Base-by-base conservation (phyloP, 2,888 invertebrate genomes). In the Drosophila colorata region DNA sequence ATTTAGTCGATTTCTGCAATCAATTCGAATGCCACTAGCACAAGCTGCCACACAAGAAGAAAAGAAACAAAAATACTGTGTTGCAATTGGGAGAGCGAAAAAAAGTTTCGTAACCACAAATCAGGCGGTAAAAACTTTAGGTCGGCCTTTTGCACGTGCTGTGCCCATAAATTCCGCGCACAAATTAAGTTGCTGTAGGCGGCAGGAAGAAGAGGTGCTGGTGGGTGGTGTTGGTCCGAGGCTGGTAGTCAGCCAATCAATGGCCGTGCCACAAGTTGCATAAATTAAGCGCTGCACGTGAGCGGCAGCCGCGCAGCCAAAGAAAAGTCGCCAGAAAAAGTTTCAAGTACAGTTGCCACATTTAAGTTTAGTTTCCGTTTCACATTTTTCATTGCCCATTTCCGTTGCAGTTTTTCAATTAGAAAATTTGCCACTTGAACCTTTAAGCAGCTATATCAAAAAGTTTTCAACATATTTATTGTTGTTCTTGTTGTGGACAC, bases 281-380 rank as follows among this genome's bases (percentile, higher is more conserved):
- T 87, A 87, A 84, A 84, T 84, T 84, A 87, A 78, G 47, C 65
- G 69, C 52, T 74, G 87, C 87, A 85, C 86, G 85, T 87, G 87
- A 84, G 75, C 58, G 47, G 59, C 59, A 64, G 60, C 41, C 25
- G 28, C 25, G 28, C 31, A 38, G 38, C 9, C 18, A 52, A 13
- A 18, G 31, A 35, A 51, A 59, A 35, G 14, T 43, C 46, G 43
- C 51, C 47, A 25, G 16, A 11, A 11, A 65, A 87, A 77, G 69
- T 86, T 78, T 74, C 70, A 70, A 78, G 87, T 83, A 81, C 76
- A 87, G 85, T 81, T 85, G 69, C 52, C 58, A 14, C 71, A 71
- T 66, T 66, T 57, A 76, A 68, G 63, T 69, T 60, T 31, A 55
- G 65, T 51, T 55, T 25, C 55, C 46, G 52, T 49, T 28, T 14